Percentiles rank a stretch among this genome's conserved stretches.
Evolutionary conservation across 2,888 invertebrate species (phyloP).

Genomic region (Acleris emargana): DNA sequence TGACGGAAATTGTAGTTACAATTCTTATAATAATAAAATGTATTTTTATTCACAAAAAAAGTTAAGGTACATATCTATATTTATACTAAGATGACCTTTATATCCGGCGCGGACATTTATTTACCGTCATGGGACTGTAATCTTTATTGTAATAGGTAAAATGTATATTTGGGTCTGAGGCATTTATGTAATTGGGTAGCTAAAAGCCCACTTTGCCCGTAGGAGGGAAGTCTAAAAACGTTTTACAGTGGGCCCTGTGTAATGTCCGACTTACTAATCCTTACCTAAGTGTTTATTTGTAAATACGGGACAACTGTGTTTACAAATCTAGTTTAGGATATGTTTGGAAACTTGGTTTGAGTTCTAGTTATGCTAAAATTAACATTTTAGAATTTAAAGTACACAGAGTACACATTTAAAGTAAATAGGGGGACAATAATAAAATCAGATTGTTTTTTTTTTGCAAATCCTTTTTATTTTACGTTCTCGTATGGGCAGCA

Average conservation of each 20-base stretch:
- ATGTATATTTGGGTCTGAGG: constrained; percentile 15
- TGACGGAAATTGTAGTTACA: no score
- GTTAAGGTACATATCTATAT: no score
- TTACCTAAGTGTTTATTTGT: constrained; percentile 5
- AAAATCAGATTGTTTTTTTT: no score
- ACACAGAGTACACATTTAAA: no score
- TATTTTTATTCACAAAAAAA: no score
- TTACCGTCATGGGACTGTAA: constrained; percentile 4
- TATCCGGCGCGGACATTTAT: constrained; percentile 1
- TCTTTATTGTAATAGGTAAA: constrained; percentile 18
- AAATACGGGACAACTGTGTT: neutral
- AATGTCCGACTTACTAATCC: constrained; percentile 14
- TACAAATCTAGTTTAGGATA: neutral
- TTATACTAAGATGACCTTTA: neutral
- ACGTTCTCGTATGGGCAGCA: no score
- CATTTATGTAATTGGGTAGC: constrained; percentile 21
- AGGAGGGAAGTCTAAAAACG: constrained; percentile 14
- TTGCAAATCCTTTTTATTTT: no score
- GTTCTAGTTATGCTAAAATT: neutral
- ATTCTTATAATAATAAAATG: no score
- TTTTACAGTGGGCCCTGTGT: constrained; percentile 7
- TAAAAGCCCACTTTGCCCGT: constrained; percentile 9
- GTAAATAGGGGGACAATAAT: no score
- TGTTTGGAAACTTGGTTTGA: no score
- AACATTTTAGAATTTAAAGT: no score